Base-by-base conservation (phyloP, 2,113 vertebrate genomes). In the Steatornis caripensis region DNA sequence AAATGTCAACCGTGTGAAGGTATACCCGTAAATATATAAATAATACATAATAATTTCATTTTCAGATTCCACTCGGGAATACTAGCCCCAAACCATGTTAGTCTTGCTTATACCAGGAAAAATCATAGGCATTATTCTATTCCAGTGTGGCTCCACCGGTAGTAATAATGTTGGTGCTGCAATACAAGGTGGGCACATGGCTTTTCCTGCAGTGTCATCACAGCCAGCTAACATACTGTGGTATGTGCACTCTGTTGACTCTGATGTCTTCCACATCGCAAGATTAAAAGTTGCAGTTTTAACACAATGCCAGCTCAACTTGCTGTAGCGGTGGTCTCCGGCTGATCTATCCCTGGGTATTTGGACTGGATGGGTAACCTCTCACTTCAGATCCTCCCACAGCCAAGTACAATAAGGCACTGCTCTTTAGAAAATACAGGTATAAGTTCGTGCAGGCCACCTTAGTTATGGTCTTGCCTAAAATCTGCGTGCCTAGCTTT, bases 41-140 rank as follows among this genome's bases (percentile, higher is more conserved):
- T 97, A 96, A 97, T 97, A 96, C 95, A 96, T 97, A 95, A 97
- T 91, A 96, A 96, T 36, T 90, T 88, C 88, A 90, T 95, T 96
- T 43, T 12, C 84, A 87, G 95, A 88, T 97, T 90, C 88, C 90
- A 80, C 83, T 36, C 0, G 92, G 96, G 95, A 97, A 80, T 96
- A 96, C 90, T 95, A 95, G 80, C 78, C 83, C 76, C 75, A 96
- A 92, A 93, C 58, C 55, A 64, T 57, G 48, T 96, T 94, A 93
- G 80, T 94, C 87, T 91, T 97, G 89, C 89, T 95, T 89, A 82
- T 95, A 89, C 77, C 65, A 87, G 80, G 85, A 77, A 96, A 95
- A 94, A 94, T 95, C 81, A 72, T 41, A 79, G 72, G 74, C 62
- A 61, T 72, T 87, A 68, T 91, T 94, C 84, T 95, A 66, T 88